Evolutionary conservation across 2,888 invertebrate genomes (phyloP).

Genomic region (Polia nebulosa): DNA sequence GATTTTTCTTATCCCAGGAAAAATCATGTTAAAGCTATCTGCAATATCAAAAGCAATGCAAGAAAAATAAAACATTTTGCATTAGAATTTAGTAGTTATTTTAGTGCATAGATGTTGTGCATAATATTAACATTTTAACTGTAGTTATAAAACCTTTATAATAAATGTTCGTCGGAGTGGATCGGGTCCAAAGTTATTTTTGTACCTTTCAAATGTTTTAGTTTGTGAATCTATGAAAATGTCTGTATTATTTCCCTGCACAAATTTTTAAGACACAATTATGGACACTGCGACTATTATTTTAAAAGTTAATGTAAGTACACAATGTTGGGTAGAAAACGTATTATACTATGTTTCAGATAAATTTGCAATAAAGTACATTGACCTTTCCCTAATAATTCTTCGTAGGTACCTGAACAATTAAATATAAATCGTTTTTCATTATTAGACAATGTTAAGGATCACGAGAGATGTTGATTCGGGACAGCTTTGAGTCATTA

Average conservation of each 20-base stretch:
- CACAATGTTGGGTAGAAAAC: not conserved
- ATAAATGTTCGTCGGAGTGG: slow-evolving; percentile 51
- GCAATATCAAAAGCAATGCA: slow-evolving; percentile 22
- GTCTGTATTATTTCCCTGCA: slow-evolving; percentile 28
- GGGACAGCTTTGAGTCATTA: too few species aligned
- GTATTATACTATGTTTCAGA: too few species aligned
- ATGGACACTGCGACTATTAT: slow-evolving; percentile 47
- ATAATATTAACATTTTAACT: slow-evolving; percentile 35
- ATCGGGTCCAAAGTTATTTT: slow-evolving; percentile 67
- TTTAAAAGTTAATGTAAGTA: not conserved
- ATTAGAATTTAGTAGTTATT: not conserved
- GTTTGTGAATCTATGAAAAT: slow-evolving; percentile 20
- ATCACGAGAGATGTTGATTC: too few species aligned
- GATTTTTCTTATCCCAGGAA: not conserved
- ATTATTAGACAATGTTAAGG: too few species aligned
- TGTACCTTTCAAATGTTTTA: slow-evolving; percentile 55
- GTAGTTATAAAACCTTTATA: slow-evolving; percentile 29
- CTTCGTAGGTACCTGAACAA: too few species aligned
- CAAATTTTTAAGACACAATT: slow-evolving; percentile 23
- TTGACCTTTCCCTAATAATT: too few species aligned
- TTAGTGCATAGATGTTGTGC: slow-evolving; percentile 32
- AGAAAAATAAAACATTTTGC: not conserved
- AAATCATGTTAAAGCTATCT: not conserved
- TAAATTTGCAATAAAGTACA: too few species aligned
- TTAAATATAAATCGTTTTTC: too few species aligned